Percentiles rank a stretch among this genome's conserved stretches.
phyloP scores from a whole-genome alignment of 1,140 invertebrate genomes.

The Ceratina australensis region DNA sequence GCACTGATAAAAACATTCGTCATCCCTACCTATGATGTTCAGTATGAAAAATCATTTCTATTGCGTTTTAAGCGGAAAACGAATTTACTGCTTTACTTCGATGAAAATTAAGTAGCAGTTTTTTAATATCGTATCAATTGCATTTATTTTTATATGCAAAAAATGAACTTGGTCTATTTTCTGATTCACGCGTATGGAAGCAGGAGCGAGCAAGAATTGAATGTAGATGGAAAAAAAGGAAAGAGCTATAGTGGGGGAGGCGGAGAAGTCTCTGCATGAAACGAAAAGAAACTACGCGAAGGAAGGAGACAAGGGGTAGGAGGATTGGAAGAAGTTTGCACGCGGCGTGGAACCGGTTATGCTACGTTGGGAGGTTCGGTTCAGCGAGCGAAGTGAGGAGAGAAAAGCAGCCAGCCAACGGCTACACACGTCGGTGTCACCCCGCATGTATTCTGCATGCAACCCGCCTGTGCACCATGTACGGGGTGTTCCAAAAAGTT shows the following conservation, averaged over 20 bases:
- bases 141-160: too few species aligned
- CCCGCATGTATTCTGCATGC: constrained; percentile 37
- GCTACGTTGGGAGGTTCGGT: constrained; percentile 19
- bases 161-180: neutral
- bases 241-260: constrained; percentile 3
- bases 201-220: constrained; percentile 10
- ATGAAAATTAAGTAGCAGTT: too few species aligned
- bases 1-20: too few species aligned
- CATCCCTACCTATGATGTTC: too few species aligned
- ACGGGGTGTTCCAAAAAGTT: too few species aligned
- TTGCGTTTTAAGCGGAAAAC: too few species aligned
- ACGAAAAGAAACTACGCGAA: constrained; percentile 22
- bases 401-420: constrained; percentile 24
- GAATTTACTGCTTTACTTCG: too few species aligned
- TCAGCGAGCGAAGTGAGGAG: neutral
- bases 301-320: constrained; percentile 11
- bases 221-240: too few species aligned
- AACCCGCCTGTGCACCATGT: neutral
- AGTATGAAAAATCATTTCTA: too few species aligned
- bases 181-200: neutral
- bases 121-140: too few species aligned
- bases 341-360: constrained; percentile 53
- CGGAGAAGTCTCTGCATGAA: constrained; percentile 14
- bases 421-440: constrained; percentile 50
- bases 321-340: constrained; percentile 44